Conservation (phyloP, 2,113 vertebrate species). For the Lutjanus erythropterus region DNA sequence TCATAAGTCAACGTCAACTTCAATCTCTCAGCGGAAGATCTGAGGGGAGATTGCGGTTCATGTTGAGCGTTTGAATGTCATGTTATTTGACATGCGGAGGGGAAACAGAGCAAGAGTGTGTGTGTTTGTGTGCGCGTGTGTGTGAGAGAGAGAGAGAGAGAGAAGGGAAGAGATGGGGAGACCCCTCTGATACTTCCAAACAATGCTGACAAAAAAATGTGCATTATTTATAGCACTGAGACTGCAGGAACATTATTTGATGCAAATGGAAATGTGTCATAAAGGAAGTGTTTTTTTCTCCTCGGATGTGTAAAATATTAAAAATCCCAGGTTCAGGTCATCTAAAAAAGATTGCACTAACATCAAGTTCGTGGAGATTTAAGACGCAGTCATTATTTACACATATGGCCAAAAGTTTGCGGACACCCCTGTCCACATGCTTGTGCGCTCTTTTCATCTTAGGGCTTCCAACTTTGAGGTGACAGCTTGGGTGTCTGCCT, state of each 20-base stretch:
- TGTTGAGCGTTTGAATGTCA: conserved; percentile 48
- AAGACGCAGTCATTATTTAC: background rate
- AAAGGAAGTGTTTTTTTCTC: conserved; percentile 2
- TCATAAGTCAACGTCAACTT: conserved; percentile 48
- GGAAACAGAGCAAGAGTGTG: conserved; percentile 1
- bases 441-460: too few relatives aligned
- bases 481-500: too few relatives aligned
- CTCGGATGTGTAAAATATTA: conserved; percentile 3
- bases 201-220: conserved; percentile 42
- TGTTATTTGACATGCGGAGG: conserved; percentile 41
- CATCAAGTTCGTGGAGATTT: too few relatives aligned
- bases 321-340: background rate
- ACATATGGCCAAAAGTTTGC: background rate
- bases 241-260: conserved; percentile 26
- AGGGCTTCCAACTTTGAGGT: too few relatives aligned
- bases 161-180: background rate
- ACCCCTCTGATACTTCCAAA: conserved; percentile 36
- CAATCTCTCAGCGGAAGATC: conserved; percentile 41
- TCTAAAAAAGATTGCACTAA: background rate
- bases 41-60: conserved; percentile 43
- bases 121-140: background rate
- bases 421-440: background rate
- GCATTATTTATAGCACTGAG: conserved; percentile 54
- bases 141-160: background rate
- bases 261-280: conserved; percentile 32